Percentiles rank a stretch among this genome's conserved stretches.
phyloP scores from a whole-genome alignment of 2,113 vertebrate genomes.

The Bubo bubo region DNA sequence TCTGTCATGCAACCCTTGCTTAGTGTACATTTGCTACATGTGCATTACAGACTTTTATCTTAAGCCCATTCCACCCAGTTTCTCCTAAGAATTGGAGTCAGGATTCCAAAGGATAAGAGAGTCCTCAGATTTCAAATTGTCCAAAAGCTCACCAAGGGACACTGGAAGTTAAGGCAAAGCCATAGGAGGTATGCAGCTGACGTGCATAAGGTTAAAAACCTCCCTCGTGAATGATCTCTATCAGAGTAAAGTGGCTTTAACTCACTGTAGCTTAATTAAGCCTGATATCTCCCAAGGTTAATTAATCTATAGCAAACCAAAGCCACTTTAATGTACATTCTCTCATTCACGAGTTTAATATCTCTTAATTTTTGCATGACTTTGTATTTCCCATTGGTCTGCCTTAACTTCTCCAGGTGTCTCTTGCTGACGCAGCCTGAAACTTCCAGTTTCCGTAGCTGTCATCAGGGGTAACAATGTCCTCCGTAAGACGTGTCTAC shows the following conservation, averaged over 20 bases:
- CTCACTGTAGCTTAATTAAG: conserved; percentile 44
- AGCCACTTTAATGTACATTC: conserved; percentile 1
- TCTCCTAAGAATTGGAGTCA: not conserved
- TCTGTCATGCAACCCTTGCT: not conserved
- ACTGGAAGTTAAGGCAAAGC: not conserved
- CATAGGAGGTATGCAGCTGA: not conserved
- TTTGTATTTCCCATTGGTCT: not conserved
- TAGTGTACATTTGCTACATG: not conserved
- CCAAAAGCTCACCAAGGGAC: not conserved
- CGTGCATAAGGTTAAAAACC: not conserved
- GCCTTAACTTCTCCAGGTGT: not conserved
- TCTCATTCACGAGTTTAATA: not conserved
- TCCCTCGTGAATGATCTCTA: not conserved
- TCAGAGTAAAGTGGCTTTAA: conserved; percentile 25
- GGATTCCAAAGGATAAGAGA: not conserved
- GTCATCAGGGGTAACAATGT: accelerated
- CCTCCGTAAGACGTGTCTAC: not conserved
- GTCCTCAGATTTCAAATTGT: not conserved
- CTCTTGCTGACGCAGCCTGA: not conserved
- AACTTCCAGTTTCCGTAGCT: not conserved
- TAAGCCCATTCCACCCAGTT: not conserved
- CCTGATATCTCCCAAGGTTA: conserved; percentile 12
- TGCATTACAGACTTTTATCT: not conserved
- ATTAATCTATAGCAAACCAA: conserved; percentile 52
- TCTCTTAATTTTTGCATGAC: not conserved